Evolutionary conservation across 1,140 invertebrate genomes (phyloP).

Genomic region (Drosophila saltans): DNA sequence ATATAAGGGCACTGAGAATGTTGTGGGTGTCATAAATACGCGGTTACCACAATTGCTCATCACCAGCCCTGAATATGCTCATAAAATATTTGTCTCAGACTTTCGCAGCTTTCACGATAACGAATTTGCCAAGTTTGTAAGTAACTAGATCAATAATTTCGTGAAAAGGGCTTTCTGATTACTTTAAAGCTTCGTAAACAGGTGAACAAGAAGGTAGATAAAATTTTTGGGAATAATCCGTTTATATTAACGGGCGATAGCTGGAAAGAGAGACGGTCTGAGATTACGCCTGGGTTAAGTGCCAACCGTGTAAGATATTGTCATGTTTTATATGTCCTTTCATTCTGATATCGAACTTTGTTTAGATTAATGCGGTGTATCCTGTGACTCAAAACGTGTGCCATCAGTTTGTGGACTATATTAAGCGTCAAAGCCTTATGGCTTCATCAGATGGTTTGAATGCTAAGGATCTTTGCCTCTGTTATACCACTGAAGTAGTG

Average conservation of each 20-base stretch:
- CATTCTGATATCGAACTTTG: neutral
- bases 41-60: conserved; percentile 79
- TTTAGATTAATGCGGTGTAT: conserved; percentile 56
- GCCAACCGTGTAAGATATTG: conserved; percentile 66
- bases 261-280: conserved; percentile 85
- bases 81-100: conserved; percentile 83
- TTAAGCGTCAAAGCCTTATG: conserved; percentile 42
- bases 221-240: conserved; percentile 81
- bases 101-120: conserved; percentile 83
- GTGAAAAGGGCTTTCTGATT: too few species aligned
- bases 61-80: conserved; percentile 83
- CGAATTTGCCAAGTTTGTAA: conserved; percentile 45
- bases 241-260: conserved; percentile 81
- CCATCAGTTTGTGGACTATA: conserved; percentile 50
- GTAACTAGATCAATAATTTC: neutral
- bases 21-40: conserved; percentile 58
- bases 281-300: conserved; percentile 85
- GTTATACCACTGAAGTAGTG: conserved; percentile 84
- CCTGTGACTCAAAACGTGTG: conserved; percentile 57
- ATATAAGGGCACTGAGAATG: conserved; percentile 47
- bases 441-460: conserved; percentile 39
- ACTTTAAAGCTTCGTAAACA: too few species aligned
- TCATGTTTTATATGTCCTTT: neutral
- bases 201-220: conserved; percentile 71
- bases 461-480: conserved; percentile 54